These are phyloP conservation scores for Machimus atricapillus DNA, from an alignment of 2,888 invertebrate genomes.

Conservation along the genomic window DNA sequence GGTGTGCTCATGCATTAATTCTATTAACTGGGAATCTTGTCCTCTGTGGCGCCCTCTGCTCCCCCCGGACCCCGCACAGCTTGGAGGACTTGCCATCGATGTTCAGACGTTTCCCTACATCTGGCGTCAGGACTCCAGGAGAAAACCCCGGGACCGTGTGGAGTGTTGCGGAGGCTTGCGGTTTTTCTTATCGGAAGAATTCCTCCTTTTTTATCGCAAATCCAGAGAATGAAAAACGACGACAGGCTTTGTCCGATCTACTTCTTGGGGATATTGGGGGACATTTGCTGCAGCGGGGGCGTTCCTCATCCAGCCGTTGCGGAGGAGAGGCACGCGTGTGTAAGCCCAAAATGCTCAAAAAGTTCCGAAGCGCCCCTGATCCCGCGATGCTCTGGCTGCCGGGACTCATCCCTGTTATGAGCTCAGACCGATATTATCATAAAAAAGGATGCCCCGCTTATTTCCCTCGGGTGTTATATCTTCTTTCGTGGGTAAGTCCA, in stretches of 20 bases:
- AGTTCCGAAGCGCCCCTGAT: neutral
- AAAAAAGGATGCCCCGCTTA: conserved; percentile 45
- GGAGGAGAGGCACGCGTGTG: neutral
- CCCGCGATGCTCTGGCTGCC: neutral
- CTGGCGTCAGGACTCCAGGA: neutral
- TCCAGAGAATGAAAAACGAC: neutral
- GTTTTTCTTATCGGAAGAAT: conserved; percentile 15
- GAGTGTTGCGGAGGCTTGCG: neutral
- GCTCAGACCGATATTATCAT: conserved; percentile 44
- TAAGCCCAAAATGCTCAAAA: neutral
- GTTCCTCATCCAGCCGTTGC: neutral
- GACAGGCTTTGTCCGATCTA: conserved; percentile 5
- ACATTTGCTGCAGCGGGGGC: neutral
- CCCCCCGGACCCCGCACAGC: neutral
- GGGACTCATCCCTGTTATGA: neutral
- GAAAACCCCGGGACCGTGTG: neutral
- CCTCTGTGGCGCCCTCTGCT: neutral
- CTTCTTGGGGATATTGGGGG: neutral
- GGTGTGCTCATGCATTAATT: conserved; percentile 30
- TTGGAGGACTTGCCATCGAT: neutral
- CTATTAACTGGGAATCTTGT: conserved; percentile 20
- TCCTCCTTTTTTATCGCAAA: conserved; percentile 7
- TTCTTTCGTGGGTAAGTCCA: conserved; percentile 9
- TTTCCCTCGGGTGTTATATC: conserved; percentile 46
- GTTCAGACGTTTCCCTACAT: neutral